A percentile compares a stretch with the other conserved stretches of the same genome.
Conservation (phyloP, 2,888 invertebrate genomes). For the Pinctada fucata region DNA sequence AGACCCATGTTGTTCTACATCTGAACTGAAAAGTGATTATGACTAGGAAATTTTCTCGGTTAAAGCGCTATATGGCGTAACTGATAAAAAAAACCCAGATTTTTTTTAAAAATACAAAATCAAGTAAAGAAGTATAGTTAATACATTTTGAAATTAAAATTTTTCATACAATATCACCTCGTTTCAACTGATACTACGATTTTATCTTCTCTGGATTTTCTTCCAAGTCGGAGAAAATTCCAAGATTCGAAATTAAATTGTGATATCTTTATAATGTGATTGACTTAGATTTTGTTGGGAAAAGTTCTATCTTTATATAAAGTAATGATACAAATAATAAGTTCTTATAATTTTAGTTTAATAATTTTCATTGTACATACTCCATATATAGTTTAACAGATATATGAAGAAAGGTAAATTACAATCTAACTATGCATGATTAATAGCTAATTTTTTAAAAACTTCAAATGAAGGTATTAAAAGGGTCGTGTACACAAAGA, state of each 20-base stretch:
- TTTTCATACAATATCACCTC: too few species aligned
- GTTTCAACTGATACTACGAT: too few species aligned
- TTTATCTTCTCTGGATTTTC: too few species aligned
- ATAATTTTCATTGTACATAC: too few species aligned
- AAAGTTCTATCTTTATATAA: too few species aligned
- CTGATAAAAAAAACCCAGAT: constrained; percentile 5
- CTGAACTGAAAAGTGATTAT: background rate
- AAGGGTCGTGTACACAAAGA: constrained; percentile 7
- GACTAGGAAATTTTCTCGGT: background rate
- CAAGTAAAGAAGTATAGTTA: constrained; percentile 2
- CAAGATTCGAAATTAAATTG: too few species aligned
- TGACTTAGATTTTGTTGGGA: too few species aligned
- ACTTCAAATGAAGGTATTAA: constrained; percentile 6
- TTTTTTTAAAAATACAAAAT: constrained; percentile 1
- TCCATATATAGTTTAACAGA: too few species aligned
- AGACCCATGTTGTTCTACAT: background rate
- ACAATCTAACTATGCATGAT: constrained; percentile 12
- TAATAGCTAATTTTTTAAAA: constrained; percentile 14
- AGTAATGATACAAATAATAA: too few species aligned
- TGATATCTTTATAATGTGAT: too few species aligned
- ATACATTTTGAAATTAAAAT: background rate
- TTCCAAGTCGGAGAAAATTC: too few species aligned
- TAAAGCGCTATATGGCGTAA: constrained; percentile 10
- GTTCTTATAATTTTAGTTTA: too few species aligned
- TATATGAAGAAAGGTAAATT: constrained; percentile 7